Evolutionary conservation across 2,888 invertebrate species (phyloP).

Genomic region (Tipula vernalis): DNA sequence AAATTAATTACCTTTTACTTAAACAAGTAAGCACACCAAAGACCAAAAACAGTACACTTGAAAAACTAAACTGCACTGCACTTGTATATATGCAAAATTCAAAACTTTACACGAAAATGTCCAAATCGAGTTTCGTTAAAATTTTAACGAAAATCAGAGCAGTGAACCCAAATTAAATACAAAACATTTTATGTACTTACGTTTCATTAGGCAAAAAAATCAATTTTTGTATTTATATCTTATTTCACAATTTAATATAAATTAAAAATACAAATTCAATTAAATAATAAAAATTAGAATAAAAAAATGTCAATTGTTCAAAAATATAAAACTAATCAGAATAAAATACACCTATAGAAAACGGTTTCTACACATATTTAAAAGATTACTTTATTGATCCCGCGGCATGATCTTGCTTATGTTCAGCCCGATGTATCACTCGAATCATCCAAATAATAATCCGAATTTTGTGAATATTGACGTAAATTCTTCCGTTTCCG

Average conservation of each 20-base stretch:
- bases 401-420: not conserved
- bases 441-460: not conserved
- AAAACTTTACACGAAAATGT: not conserved
- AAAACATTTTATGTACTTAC: not conserved
- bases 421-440: not conserved
- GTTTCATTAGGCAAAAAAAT: not conserved
- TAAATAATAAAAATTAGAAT: not conserved
- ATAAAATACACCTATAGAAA: not conserved
- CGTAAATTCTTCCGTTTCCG: conserved; percentile 22
- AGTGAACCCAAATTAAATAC: not conserved
- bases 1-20: too few species aligned
- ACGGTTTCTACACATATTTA: not conserved
- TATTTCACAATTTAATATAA: not conserved
- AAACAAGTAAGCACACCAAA: too few species aligned
- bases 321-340: not conserved
- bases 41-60: too few species aligned
- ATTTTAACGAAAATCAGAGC: not conserved
- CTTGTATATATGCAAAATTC: not conserved
- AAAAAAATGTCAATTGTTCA: not conserved
- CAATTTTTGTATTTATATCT: not conserved
- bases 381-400: not conserved
- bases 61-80: not conserved
- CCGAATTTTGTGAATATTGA: not conserved
- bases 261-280: not conserved
- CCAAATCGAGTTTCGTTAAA: not conserved